These are phyloP conservation scores for Alectoris magna DNA, from an alignment of 2,797 vertebrate genomes.

Conservation along the genomic window DNA sequence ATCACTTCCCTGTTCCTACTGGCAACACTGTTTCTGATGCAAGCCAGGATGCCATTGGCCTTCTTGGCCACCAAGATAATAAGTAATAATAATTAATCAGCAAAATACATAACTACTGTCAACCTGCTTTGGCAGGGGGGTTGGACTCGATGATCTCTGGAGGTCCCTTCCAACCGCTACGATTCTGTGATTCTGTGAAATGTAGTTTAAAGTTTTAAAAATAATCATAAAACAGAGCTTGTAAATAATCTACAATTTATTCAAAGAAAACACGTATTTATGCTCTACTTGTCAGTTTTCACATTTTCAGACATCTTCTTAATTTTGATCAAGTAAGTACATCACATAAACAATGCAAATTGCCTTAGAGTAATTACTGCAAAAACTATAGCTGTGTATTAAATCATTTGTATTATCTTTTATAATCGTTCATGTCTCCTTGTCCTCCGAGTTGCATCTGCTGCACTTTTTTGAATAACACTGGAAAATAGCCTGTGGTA, in stretches of 20 bases:
- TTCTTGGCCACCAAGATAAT: too few relatives aligned
- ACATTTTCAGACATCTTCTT: background rate
- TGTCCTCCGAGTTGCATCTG: background rate
- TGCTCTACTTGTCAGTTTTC: background rate
- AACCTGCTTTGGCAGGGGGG: too few relatives aligned
- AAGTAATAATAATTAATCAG: background rate
- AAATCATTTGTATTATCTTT: background rate
- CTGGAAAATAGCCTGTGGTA: background rate
- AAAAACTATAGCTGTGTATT: background rate
- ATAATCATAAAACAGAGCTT: background rate
- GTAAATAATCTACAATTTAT: background rate
- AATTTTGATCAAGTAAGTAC: background rate
- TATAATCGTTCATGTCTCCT: background rate
- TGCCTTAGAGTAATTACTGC: background rate
- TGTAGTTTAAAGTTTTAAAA: background rate
- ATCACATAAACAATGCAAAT: background rate
- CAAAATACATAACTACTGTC: fast-evolving
- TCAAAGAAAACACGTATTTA: background rate
- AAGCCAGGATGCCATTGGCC: too few relatives aligned
- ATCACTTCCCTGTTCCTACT: too few relatives aligned
- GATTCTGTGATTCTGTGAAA: background rate
- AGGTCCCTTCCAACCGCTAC: too few relatives aligned
- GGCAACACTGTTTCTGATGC: too few relatives aligned
- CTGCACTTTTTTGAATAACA: background rate
- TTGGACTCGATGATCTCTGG: too few relatives aligned